Conservation (phyloP, 2,113 vertebrate species). For the Hyla sarda region DNA sequence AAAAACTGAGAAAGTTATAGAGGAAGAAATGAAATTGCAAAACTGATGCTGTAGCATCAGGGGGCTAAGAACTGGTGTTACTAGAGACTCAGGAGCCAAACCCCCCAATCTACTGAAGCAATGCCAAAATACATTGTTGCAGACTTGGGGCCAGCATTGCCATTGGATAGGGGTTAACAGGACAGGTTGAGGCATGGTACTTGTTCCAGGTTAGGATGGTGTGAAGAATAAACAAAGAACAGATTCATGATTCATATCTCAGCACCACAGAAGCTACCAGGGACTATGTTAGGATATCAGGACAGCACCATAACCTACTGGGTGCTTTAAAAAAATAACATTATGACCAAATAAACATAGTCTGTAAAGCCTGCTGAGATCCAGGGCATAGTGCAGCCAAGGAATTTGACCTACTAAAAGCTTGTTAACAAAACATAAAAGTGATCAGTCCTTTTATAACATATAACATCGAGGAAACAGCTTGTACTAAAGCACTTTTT, state of each 20-base stretch:
- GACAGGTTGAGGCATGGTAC: background rate
- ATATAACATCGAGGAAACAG: conserved; percentile 5
- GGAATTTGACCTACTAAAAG: conserved; percentile 24
- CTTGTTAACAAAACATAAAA: conserved; percentile 25
- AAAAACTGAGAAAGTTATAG: too few relatives aligned
- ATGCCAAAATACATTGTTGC: too few relatives aligned
- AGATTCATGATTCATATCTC: background rate
- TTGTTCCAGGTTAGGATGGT: background rate
- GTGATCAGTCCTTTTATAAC: conserved; percentile 17
- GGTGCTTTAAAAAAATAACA: conserved; percentile 13
- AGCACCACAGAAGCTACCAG: background rate
- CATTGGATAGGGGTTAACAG: background rate
- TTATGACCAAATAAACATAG: background rate
- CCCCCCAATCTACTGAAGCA: too few relatives aligned
- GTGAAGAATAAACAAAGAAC: background rate
- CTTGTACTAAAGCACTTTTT: background rate
- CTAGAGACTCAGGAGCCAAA: too few relatives aligned
- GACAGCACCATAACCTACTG: background rate
- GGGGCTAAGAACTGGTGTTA: too few relatives aligned
- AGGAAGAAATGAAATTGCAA: too few relatives aligned
- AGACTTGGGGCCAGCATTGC: too few relatives aligned
- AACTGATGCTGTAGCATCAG: too few relatives aligned
- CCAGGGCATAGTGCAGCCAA: conserved; percentile 10
- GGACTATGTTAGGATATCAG: background rate
- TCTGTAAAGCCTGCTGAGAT: conserved; percentile 23